Percentiles rank a stretch among this genome's conserved stretches.
These are phyloP conservation scores for Pogonomyrmex californicus DNA, from an alignment of 1,140 invertebrate genomes.

Conservation along the genomic window DNA sequence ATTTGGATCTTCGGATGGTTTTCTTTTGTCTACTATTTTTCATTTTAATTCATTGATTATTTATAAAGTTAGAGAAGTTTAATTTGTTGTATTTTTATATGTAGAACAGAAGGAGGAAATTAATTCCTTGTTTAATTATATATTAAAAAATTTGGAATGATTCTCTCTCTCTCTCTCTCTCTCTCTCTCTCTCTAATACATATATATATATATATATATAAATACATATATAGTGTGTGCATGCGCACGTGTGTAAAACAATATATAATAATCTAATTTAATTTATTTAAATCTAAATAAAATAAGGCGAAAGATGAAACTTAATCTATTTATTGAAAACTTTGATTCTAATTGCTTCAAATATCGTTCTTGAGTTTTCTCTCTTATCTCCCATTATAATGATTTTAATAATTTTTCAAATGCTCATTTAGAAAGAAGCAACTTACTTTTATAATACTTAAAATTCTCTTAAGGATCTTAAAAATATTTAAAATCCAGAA, in stretches of 20 bases:
- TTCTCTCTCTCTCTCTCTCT: no score
- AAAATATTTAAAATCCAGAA: slow-evolving; percentile 1
- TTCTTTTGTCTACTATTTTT: not conserved
- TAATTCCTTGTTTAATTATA: not conserved
- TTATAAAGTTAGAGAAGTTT: slow-evolving; percentile 31
- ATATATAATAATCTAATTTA: not conserved
- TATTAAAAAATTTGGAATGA: slow-evolving; percentile 1
- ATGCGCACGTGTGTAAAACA: not conserved
- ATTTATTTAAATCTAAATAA: not conserved
- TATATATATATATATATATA: not conserved
- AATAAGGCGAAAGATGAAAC: not conserved
- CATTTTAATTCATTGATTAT: not conserved
- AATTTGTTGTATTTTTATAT: slow-evolving; percentile 7
- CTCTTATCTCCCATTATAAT: not conserved
- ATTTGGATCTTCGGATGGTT: not conserved
- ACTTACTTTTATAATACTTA: not conserved
- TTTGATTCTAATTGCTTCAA: not conserved
- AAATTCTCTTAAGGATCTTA: not conserved
- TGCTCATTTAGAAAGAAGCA: not conserved
- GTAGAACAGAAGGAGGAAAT: not conserved
- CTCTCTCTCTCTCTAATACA: no score
- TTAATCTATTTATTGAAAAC: not conserved
- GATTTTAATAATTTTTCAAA: not conserved
- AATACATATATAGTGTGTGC: not conserved
- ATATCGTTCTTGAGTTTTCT: not conserved